Evolutionary conservation across 2,888 invertebrate species (phyloP), one percentile per base, ranked within the genome.

Genomic region (Drosophila kokeensis): DNA sequence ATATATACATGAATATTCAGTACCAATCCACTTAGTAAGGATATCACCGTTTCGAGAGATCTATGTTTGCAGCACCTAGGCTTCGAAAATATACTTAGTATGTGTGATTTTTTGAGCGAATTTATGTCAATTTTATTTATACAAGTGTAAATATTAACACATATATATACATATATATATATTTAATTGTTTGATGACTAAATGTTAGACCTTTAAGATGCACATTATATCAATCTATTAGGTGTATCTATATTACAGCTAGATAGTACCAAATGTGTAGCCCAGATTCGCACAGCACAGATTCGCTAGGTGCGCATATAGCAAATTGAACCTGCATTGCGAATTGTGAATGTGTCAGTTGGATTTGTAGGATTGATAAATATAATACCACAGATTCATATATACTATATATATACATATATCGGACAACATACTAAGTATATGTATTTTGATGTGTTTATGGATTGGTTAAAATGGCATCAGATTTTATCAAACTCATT

Each of bases 251-350:
- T 40, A 67, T 42, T 72, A 34, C 68, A 65, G 64, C 62, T 85
- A 85, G 90, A 61, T 89, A 85, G 84, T 83, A 72, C 62, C 77
- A 72, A 87, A 83, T 89, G 63, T 69, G 61, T 69, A 72, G 57
- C 45, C 21, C 15, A 32, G 53, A 49, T 55, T 64, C 38, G 15
- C 15, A 24, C 45, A 1, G 21, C 21, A 24, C 45, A 15, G 21
- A 45, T 45, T 21, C 15, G 13, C 21, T 21, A 21, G 2, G 15
- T 8, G 45, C 24, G 34, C 36, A 69, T 29, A 62, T 63, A 57
- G 45, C 6, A 52, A 63, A 50, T 54, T 50, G 29, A 21, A 55
- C 60, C 50, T 70, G 70, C 67, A 65, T 81, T 72, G 75, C 61
- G 82, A 78, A 71, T 80, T 80, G 81, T 74, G 53, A 61, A 32